These are phyloP conservation scores for Pheosia gnoma DNA, from an alignment of 2,888 invertebrate species.

Conservation along the genomic window DNA sequence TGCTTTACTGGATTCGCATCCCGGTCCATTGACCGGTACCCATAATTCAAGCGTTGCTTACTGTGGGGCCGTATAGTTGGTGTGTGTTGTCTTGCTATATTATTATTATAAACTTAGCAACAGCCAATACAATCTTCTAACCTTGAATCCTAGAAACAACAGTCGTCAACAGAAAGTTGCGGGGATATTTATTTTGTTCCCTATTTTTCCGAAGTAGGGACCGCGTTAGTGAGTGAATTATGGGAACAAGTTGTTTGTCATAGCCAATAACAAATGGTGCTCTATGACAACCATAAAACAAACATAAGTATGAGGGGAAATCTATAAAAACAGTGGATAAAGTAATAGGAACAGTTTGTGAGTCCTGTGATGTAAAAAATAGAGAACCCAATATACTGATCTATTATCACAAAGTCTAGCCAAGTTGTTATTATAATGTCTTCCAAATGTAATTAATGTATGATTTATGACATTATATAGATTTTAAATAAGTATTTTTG, in stretches of 20 bases:
- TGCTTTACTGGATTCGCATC: too few relatives aligned
- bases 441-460: too few relatives aligned
- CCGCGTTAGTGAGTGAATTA: constrained; percentile 45
- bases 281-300: constrained; percentile 34
- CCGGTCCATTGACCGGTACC: too few relatives aligned
- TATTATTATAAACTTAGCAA: not conserved
- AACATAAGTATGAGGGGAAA: constrained; percentile 19
- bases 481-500: not conserved
- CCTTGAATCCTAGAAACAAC: not conserved
- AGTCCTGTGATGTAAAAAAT: not conserved
- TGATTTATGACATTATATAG: too few relatives aligned
- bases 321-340: constrained; percentile 5
- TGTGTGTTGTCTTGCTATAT: too few relatives aligned
- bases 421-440: too few relatives aligned
- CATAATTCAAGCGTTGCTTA: too few relatives aligned
- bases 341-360: not conserved
- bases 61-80: too few relatives aligned
- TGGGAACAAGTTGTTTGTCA: constrained; percentile 43
- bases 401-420: not conserved
- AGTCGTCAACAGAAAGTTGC: constrained; percentile 9
- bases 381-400: not conserved
- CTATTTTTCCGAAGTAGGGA: constrained; percentile 35
- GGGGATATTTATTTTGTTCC: constrained; percentile 25
- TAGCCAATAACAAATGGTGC: constrained; percentile 36
- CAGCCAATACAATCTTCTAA: not conserved